Percentiles rank a stretch among this genome's conserved stretches.
phyloP scores from a whole-genome alignment of 2,113 vertebrate species.

The Cyanoramphus novaezelandiae region DNA sequence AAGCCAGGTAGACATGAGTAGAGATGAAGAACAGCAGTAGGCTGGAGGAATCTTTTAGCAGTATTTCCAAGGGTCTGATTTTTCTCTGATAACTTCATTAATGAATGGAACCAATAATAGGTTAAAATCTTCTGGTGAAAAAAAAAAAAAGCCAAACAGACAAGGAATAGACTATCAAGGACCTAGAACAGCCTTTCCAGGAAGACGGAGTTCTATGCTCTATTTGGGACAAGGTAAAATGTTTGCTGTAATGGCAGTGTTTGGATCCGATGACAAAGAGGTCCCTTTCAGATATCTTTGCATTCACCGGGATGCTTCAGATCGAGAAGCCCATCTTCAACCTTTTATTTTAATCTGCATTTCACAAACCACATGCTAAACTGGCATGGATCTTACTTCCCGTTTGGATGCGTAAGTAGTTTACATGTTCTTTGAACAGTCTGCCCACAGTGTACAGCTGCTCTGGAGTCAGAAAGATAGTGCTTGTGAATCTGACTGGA shows the following conservation, averaged over 20 bases:
- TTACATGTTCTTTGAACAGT: slow-evolving; percentile 29
- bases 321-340: slow-evolving; percentile 13
- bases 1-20: background rate
- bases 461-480: slow-evolving; percentile 38
- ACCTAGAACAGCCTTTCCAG: background rate
- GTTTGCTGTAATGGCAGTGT: background rate
- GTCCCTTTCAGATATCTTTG: background rate
- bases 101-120: background rate
- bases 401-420: slow-evolving; percentile 42
- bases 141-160: background rate
- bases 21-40: background rate
- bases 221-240: background rate
- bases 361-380: slow-evolving; percentile 25
- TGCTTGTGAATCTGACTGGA: background rate
- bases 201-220: background rate
- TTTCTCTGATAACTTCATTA: background rate
- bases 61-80: background rate
- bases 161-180: background rate
- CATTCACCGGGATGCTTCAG: background rate
- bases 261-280: background rate
- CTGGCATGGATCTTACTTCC: background rate
- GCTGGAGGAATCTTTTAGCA: background rate
- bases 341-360: slow-evolving; percentile 44
- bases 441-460: slow-evolving; percentile 59
- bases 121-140: background rate